Conservation (phyloP, 2,888 invertebrate species). For the Eulithis testata region DNA sequence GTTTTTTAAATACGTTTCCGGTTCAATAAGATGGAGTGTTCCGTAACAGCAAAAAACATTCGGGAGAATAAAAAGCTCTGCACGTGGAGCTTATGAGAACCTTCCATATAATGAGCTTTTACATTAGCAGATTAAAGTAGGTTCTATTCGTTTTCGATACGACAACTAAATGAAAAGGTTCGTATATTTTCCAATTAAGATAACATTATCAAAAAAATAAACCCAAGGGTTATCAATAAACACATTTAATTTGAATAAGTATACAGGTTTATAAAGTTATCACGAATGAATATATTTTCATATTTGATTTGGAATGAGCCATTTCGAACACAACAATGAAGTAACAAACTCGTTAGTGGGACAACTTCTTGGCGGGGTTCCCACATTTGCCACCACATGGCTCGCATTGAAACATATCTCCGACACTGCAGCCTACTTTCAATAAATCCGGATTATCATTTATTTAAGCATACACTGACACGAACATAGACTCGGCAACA, state of each 20-base stretch:
- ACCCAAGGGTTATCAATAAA: constrained; percentile 34
- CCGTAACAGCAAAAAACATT: constrained; percentile 52
- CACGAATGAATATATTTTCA: constrained; percentile 34
- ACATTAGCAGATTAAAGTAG: constrained; percentile 27
- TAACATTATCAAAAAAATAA: constrained; percentile 20
- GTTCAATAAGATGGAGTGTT: constrained; percentile 63
- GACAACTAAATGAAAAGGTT: constrained; percentile 27
- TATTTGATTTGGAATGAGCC: constrained; percentile 52
- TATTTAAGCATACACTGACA: constrained; percentile 63
- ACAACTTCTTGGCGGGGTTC: constrained; percentile 82
- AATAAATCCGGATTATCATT: constrained; percentile 82
- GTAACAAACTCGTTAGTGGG: constrained; percentile 79
- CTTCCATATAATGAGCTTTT: constrained; percentile 27
- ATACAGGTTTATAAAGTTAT: constrained; percentile 41
- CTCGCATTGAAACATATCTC: constrained; percentile 72
- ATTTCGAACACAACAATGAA: constrained; percentile 73
- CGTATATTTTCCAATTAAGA: constrained; percentile 25
- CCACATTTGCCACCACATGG: constrained; percentile 82
- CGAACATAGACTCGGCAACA: constrained; percentile 44
- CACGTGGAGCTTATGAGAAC: constrained; percentile 51
- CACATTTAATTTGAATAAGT: constrained; percentile 38
- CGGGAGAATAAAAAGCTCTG: constrained; percentile 46
- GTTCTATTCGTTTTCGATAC: constrained; percentile 19
- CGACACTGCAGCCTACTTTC: constrained; percentile 67
- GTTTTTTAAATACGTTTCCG: constrained; percentile 72